Percentiles rank a stretch among this genome's conserved stretches.
Evolutionary conservation across 2,797 vertebrate genomes (phyloP).

Genomic region (Staurois parvus): DNA sequence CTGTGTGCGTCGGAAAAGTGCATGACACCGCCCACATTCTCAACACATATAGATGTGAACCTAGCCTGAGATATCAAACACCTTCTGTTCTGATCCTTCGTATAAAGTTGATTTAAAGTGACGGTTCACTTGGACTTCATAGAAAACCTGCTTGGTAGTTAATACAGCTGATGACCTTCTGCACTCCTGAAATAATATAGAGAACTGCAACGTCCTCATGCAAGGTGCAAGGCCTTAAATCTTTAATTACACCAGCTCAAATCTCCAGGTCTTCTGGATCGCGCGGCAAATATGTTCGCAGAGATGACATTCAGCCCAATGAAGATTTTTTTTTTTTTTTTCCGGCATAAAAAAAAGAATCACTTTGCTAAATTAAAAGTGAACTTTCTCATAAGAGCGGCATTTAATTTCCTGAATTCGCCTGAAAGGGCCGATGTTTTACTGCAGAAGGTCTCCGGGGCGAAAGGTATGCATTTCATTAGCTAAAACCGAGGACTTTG

Average conservation of each 20-base stretch:
- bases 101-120: too few species aligned
- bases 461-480: constrained; percentile 49
- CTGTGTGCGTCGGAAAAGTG: too few species aligned
- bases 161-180: neutral
- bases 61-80: too few species aligned
- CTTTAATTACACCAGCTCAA: neutral
- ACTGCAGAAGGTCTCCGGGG: constrained; percentile 22
- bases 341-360: constrained; percentile 26
- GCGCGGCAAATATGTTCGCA: neutral
- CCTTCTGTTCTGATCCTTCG: too few species aligned
- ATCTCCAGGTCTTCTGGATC: constrained; percentile 5
- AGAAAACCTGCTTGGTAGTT: too few species aligned
- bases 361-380: constrained; percentile 59
- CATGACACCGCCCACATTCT: too few species aligned
- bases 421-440: constrained; percentile 50
- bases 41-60: too few species aligned
- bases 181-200: neutral
- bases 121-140: too few species aligned
- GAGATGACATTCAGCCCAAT: constrained; percentile 34
- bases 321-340: constrained; percentile 31
- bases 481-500: constrained; percentile 8
- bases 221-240: constrained; percentile 3
- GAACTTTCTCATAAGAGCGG: constrained; percentile 28
- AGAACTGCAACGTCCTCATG: neutral
- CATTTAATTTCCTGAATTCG: constrained; percentile 55